Evolutionary conservation across 2,113 vertebrate genomes (phyloP).

Genomic region (Myrmecophaga tridactyla): DNA sequence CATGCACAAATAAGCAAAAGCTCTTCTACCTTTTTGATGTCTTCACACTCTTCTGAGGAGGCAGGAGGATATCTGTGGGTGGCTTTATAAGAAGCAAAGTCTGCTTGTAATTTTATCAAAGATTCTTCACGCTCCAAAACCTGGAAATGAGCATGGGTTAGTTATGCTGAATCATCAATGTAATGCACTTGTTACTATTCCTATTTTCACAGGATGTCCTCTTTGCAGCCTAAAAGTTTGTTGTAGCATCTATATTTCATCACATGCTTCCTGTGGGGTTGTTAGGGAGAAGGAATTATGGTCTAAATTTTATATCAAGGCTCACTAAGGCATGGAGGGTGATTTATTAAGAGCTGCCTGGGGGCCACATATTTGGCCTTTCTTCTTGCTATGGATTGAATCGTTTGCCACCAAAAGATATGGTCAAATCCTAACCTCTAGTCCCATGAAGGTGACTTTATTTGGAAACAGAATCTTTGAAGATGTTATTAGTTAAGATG

Average conservation of each 20-base stretch:
- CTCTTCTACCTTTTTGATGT: slow-evolving; percentile 79
- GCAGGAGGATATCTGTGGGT: slow-evolving; percentile 79
- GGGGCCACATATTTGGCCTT: background rate
- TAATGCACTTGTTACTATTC: background rate
- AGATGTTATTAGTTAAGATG: no score
- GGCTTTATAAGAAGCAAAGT: slow-evolving; percentile 82
- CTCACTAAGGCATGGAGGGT: background rate
- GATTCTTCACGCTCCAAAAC: slow-evolving; percentile 78
- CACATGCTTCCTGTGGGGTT: background rate
- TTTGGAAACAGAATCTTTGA: no score
- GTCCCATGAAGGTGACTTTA: no score
- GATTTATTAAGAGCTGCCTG: background rate
- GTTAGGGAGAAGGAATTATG: background rate
- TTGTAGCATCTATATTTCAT: background rate
- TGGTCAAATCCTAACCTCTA: no score
- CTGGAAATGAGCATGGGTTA: slow-evolving; percentile 52
- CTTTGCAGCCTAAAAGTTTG: background rate
- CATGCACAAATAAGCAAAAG: background rate
- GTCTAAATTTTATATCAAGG: background rate
- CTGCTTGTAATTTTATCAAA: slow-evolving; percentile 77
- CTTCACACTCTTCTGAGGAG: slow-evolving; percentile 73
- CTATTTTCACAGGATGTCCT: background rate
- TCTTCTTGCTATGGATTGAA: no score
- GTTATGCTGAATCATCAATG: background rate
- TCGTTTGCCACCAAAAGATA: no score